Percentiles rank a stretch among this genome's conserved stretches.
Conservation (phyloP, 2,888 invertebrate species). For the Latrodectus hesperus region DNA sequence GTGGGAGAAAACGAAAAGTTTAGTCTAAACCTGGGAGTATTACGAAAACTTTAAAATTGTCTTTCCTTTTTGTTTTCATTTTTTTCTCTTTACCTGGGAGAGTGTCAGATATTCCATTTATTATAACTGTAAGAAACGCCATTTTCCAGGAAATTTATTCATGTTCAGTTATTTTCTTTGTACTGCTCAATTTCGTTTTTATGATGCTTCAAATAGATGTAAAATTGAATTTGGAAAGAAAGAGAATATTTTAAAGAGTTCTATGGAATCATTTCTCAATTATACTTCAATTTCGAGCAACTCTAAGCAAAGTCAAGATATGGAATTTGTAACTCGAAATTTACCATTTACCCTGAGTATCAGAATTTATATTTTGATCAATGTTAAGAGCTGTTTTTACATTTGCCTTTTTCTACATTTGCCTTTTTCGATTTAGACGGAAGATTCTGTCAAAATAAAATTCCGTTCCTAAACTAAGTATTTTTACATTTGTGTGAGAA, state of each 20-base stretch:
- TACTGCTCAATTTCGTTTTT: background rate
- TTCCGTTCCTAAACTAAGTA: too few relatives aligned
- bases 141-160: background rate
- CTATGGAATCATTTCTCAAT: background rate
- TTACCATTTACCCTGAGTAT: too few relatives aligned
- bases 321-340: background rate
- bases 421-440: too few relatives aligned
- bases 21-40: conserved; percentile 27
- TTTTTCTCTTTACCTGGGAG: background rate
- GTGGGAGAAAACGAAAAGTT: background rate
- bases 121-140: conserved; percentile 8
- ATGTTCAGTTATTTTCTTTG: background rate
- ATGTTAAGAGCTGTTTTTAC: too few relatives aligned
- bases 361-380: too few relatives aligned
- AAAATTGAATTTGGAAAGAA: background rate
- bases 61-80: background rate
- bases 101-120: conserved; percentile 28
- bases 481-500: too few relatives aligned
- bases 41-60: conserved; percentile 39
- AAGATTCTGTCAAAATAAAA: too few relatives aligned
- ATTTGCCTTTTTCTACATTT: too few relatives aligned
- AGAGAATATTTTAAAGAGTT: background rate
- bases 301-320: background rate
- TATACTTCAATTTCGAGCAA: background rate
- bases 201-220: background rate